Conservation (phyloP, 1,140 invertebrate species). For the Drosophila obscura region DNA sequence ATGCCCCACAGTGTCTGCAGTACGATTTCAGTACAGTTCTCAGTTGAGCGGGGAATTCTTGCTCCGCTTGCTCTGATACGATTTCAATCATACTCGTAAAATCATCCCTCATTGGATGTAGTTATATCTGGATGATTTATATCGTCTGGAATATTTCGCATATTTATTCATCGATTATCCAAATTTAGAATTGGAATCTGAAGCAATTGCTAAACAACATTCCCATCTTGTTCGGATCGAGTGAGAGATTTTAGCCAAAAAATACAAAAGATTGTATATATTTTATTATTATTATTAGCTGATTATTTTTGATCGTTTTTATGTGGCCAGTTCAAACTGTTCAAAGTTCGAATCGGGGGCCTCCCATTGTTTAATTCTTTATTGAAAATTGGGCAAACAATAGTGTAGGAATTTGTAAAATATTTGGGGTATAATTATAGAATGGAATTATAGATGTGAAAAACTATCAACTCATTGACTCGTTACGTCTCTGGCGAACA, state of each 20-base stretch:
- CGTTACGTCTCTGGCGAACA: conserved; percentile 29
- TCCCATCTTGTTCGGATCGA: not conserved
- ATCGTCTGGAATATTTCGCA: conserved; percentile 50
- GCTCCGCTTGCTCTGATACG: conserved; percentile 9
- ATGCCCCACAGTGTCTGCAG: conserved; percentile 36
- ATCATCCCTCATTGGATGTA: conserved; percentile 50
- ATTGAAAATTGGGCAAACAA: conserved; percentile 14
- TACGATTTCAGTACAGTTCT: conserved; percentile 1
- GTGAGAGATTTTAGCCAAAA: conserved; percentile 13
- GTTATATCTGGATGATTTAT: conserved; percentile 66
- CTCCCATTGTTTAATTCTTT: not conserved
- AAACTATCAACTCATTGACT: conserved; percentile 14
- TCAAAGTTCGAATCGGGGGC: conserved; percentile 15
- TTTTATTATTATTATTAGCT: conserved; percentile 42
- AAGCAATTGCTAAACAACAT: conserved; percentile 17
- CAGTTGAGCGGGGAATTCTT: conserved; percentile 13
- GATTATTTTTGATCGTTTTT: conserved; percentile 33
- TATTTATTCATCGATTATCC: conserved; percentile 58
- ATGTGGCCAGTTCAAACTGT: not conserved
- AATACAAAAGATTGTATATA: conserved; percentile 16
- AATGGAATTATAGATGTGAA: conserved; percentile 4
- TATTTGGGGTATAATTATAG: not conserved
- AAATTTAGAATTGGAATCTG: conserved; percentile 42
- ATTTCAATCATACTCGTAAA: conserved; percentile 30
- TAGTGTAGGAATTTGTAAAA: conserved; percentile 10